A percentile compares a stretch with the other conserved stretches of the same genome.
Conservation (phyloP, 1,140 invertebrate species). For the Physella acuta region DNA sequence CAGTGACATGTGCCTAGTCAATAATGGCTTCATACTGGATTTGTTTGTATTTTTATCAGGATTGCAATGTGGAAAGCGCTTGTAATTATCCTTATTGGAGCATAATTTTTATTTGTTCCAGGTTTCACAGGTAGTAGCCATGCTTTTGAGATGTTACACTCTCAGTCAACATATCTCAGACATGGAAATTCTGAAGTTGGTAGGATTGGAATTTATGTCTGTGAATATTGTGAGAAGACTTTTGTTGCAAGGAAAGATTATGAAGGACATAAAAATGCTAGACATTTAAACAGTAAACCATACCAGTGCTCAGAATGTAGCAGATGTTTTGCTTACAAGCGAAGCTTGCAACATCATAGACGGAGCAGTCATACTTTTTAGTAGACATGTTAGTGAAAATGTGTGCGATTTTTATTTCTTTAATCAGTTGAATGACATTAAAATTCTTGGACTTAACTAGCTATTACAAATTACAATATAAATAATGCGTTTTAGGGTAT, state of each 20-base stretch:
- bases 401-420: too few relatives aligned
- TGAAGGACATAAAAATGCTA: conserved; percentile 21
- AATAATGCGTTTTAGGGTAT: too few relatives aligned
- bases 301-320: conserved; percentile 14
- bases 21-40: background rate
- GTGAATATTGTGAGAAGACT: conserved; percentile 21
- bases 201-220: conserved; percentile 15
- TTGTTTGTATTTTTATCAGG: background rate
- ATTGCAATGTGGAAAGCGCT: background rate
- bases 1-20: too few relatives aligned
- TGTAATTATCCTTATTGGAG: background rate
- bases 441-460: too few relatives aligned
- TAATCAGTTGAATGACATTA: too few relatives aligned
- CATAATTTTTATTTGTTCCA: conserved; percentile 13
- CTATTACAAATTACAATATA: too few relatives aligned
- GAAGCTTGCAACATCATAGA: conserved; percentile 20
- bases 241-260: conserved; percentile 13
- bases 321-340: conserved; percentile 24
- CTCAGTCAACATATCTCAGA: conserved; percentile 4
- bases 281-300: conserved; percentile 12
- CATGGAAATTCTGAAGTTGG: background rate
- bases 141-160: conserved; percentile 7
- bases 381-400: background rate
- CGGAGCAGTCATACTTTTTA: conserved; percentile 6
- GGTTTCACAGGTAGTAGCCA: conserved; percentile 4